Percentiles rank a stretch among this genome's conserved stretches.
These are phyloP conservation scores for Drosophila anomalipes DNA, from an alignment of 2,888 invertebrate genomes.

Conservation along the genomic window DNA sequence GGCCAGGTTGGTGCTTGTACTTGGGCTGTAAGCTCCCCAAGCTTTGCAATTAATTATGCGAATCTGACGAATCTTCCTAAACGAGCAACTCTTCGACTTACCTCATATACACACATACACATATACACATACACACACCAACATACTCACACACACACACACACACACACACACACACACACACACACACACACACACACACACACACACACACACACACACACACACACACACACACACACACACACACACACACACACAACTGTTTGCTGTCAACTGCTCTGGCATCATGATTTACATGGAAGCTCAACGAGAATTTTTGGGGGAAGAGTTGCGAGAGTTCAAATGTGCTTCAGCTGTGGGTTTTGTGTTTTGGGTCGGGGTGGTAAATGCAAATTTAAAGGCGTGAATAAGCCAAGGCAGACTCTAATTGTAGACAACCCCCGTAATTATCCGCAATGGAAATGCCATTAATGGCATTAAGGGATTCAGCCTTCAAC, in stretches of 20 bases:
- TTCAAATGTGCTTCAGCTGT: conserved; percentile 44
- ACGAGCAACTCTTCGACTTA: conserved; percentile 78
- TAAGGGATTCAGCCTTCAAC: conserved; percentile 64
- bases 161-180: conserved; percentile 24
- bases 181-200: conserved; percentile 20
- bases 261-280: conserved; percentile 74
- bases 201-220: conserved; percentile 30
- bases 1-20: conserved; percentile 51
- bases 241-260: conserved; percentile 22
- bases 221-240: conserved; percentile 19
- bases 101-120: conserved; percentile 51
- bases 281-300: conserved; percentile 79
- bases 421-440: conserved; percentile 75
- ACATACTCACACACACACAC: conserved; percentile 27
- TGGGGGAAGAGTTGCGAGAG: conserved; percentile 40
- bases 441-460: conserved; percentile 81
- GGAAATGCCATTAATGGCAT: conserved; percentile 83
- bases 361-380: conserved; percentile 11
- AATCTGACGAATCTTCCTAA: conserved; percentile 82
- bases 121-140: conserved; percentile 10
- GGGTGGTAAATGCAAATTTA: conserved; percentile 75
- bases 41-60: conserved; percentile 83
- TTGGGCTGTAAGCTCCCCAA: conserved; percentile 65
- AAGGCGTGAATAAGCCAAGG: conserved; percentile 79
- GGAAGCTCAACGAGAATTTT: conserved; percentile 49